Base-by-base conservation (phyloP, 2,797 vertebrate species). In the Gouania willdenowi region DNA sequence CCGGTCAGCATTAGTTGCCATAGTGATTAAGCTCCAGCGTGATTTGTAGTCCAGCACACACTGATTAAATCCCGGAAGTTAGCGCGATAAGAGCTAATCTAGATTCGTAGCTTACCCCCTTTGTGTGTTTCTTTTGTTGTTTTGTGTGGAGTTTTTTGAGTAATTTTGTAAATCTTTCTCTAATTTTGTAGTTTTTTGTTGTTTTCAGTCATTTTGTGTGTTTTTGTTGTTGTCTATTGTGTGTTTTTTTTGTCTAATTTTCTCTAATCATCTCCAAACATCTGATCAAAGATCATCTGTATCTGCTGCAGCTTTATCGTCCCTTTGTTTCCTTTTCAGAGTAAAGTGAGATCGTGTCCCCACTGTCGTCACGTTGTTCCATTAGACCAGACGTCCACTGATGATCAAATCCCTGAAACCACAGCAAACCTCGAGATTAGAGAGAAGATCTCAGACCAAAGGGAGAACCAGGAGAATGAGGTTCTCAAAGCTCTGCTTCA, bases 401-500 rank as follows among this genome's bases (percentile, higher is more conserved):
- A 27, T 2, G 30, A 12, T 33, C 18, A 20, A 26, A 10, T 6
- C n/a, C 31, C 41, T 13, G 27, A 18, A n/a, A 35, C 22, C 1
- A 21, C n/a, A 0, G 11, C 13, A n/a, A 28, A 18, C 10, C 8
- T 0, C 11, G 13, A 12, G 16, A 8, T 1, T n/a, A 2, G 25
- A 1, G 31, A 45, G 21, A 16, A 12, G 2, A 15, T 13, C 5
- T 3, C 1, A 5, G 49, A 60, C 17, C 32, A 15, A 51, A 44
- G 28, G 10, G 25, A 55, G 19, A 41, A 91, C 8, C 79, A 83
- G 12, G 89, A 94, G 75, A 92, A 89, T 55, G 87, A 92, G 57
- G 69, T 81, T 0, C 80, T 94, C n/a, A 88, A 79, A 75, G 86
- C 85, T 46, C 92, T 94, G 68, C 81, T 94, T 61, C 78, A 83